Evolutionary conservation across 2,797 vertebrate genomes (phyloP).

Genomic region (Acanthis flammea): DNA sequence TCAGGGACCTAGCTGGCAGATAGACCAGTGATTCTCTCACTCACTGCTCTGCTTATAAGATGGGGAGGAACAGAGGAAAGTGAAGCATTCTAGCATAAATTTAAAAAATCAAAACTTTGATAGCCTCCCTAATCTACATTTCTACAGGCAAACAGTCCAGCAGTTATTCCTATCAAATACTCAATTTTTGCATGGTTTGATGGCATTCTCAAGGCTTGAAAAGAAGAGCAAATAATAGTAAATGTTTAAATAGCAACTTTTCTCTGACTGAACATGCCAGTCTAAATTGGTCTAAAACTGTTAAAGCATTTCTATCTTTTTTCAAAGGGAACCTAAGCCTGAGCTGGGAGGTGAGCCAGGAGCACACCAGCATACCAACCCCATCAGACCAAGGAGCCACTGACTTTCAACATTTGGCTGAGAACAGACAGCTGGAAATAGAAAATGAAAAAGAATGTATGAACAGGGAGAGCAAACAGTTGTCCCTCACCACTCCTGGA

Average conservation of each 20-base stretch:
- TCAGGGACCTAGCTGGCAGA: background rate
- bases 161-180: background rate
- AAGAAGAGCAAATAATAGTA: background rate
- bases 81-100: background rate
- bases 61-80: rapidly evolving
- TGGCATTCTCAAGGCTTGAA: background rate
- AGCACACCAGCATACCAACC: background rate
- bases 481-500: background rate
- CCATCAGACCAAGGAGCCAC: background rate
- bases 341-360: background rate
- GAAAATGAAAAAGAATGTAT: background rate
- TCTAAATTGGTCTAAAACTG: background rate
- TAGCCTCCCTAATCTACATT: background rate
- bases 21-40: background rate
- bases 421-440: background rate
- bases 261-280: no score
- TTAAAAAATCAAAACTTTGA: background rate
- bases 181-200: background rate
- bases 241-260: background rate
- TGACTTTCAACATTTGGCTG: background rate
- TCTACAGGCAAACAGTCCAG: background rate
- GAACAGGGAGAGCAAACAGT: background rate
- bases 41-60: background rate
- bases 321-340: background rate
- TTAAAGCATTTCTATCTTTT: background rate